Base-by-base conservation (phyloP, 2,888 invertebrate genomes). In the Caenorhabditis doughertyi region DNA sequence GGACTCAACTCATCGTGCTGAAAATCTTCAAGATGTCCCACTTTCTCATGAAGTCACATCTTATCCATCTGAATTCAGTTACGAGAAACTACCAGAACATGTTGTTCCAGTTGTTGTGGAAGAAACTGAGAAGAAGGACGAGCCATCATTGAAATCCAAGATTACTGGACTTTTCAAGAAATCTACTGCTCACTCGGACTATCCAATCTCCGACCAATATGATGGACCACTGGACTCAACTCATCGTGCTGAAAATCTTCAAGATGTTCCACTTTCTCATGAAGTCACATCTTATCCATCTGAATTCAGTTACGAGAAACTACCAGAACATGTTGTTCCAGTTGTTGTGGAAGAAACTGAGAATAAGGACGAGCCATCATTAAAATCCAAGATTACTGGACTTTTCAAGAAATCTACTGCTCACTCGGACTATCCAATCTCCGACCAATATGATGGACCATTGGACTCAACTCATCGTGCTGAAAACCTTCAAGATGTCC, bases 351-450 rank as follows among this genome's bases (percentile, higher is more conserved):
- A 62, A 18, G 60, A 60, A 51, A 29, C 49, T 13, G 72, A 60
- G 62, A 72, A 72, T 51, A 72, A 70, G 56, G 70, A 70, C 18
- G 58, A 70, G 18, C 70, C 25, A 32, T 39, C 39, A 18, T 23
- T 70, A 29, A 70, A 70, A n/a, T 70, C 70, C n/a, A 86, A 77
- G 60, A 68, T 87, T 47, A 70, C 84, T n/a, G 83, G 86, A 32
- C 65, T 86, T 44, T 86, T 86, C 86, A 86, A 84, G 65, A 76
- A 76, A 53, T 71, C 72, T 21, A 62, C 82, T 16, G 72, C 86
- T 35, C 86, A 87, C 21, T 68, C 70, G 29, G 84, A 86, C 70
- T 84, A 84, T 60, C 86, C 86, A 25, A 72, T 62, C 32, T 81
- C 84, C 58, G 79, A 83, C 21, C 29, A 23, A 27, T 80, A 73